Base-by-base conservation (phyloP, 2,888 invertebrate genomes). In the Prosopocoilus inquinatus region DNA sequence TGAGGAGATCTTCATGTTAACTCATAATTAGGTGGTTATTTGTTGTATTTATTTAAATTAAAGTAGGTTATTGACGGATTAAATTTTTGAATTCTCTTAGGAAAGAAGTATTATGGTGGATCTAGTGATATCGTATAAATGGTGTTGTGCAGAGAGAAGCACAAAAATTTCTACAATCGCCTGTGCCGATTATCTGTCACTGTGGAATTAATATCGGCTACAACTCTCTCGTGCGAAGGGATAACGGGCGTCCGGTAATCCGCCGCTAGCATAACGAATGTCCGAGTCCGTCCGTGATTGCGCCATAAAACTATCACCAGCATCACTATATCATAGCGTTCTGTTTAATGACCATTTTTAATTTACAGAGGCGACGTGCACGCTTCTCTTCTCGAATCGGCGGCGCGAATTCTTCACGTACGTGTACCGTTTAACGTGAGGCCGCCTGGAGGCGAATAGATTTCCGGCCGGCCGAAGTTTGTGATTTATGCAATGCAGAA, bases 401-500 rank as follows among this genome's bases (percentile, higher is more conserved):
- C n/a, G n/a, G n/a, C n/a, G 20, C 20, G 20, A 28, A 28, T 28
- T 28, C 20, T 28, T 28, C 7, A 28, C 20, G 20, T 28, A 28
- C 20, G 20, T 28, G 20, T 28, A 28, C 20, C 20, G 20, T 7
- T 28, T 28, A 28, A 28, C 7, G 20, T 28, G 20, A 28, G 5
- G 20, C 20, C 20, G 20, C 20, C 20, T 28, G 20, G 36, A 20
- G 15, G 58, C 55, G 58, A 64, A 58, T 59, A 56, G 59, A 63
- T 58, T 63, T 64, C 54, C 51, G 55, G 55, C 61, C 55, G 63
- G 61, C 51, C 50, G 55, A 61, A 62, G 58, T 64, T 66, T 55
- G 9, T 61, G 67, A 70, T 70, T 70, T 70, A 70, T 67, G 60
- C 59, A 51, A 39, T 53, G 56, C 63, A 56, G 62, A 66, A 70